Base-by-base conservation (phyloP, 2,888 invertebrate species). In the Leptura quadrifasciata region DNA sequence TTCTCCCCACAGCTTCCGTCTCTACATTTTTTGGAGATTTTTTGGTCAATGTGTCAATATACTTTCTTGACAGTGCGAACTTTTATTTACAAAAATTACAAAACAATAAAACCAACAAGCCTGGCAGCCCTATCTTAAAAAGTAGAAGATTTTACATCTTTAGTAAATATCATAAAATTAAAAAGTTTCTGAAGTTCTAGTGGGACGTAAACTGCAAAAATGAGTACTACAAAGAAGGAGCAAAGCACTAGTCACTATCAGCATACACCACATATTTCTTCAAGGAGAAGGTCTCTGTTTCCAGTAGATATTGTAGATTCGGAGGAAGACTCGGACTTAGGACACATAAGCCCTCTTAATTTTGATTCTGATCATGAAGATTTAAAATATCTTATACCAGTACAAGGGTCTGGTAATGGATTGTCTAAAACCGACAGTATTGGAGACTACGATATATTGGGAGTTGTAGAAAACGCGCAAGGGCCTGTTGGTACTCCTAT, bases 231-330 rank as follows among this genome's bases (percentile, higher is more conserved):
- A 54, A 72, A 31, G 27, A 61, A 72, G 39, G 63, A 52, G 12
- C 68, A 58, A 69, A 58, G 20, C 35, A 52, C 39, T 15, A 52
- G 31, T 21, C 47, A 55, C 21, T 76, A 76, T 71, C 72, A 81
- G 61, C 90, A 91, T 79, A 93, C 93, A 1, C 92, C 93, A 1
- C 91, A 91, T 83, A 90, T 93, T 86, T 90, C 92, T 0, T 93
- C 93, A 80, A 90, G 93, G 31, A 93, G 94, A 84, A 92, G 93
- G 79, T 91, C 92, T 79, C 89, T 94, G 79, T 94, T 94, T 84
- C 91, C 91, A 3, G 58, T 80, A n/a, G 79, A 81, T 61, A 79
- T 79, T 18, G 73, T 76, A 20, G 79, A 81, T 57, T 82, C 81
- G 24, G 84, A 84, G 12, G 77, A 79, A 79, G 91, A 92, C 78